Evolutionary conservation across 2,113 vertebrate species (phyloP).

Genomic region (Clarias magur): DNA sequence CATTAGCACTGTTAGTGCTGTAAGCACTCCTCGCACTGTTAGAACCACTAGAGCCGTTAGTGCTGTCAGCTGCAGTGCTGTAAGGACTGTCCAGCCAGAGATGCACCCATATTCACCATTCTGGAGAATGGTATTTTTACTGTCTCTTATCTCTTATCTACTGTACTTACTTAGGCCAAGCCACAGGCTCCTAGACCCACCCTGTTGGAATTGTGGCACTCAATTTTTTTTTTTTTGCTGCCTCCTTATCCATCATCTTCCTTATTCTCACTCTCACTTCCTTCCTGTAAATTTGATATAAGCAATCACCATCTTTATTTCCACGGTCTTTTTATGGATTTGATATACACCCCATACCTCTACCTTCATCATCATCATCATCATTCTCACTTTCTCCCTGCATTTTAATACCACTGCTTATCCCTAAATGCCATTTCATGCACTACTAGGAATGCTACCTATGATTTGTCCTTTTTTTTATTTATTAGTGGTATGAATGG

Average conservation of each 20-base stretch:
- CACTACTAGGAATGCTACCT: background rate
- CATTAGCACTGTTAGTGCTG: too few species aligned
- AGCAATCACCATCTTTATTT: too few species aligned
- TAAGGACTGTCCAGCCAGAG: background rate
- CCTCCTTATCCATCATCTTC: background rate
- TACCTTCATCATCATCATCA: background rate
- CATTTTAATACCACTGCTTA: background rate
- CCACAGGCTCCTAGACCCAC: background rate
- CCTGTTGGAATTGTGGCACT: background rate
- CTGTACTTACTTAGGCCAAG: too few species aligned
- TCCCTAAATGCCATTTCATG: background rate
- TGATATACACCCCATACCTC: background rate
- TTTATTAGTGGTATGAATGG: background rate
- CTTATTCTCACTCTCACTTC: background rate
- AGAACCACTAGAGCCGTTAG: too few species aligned
- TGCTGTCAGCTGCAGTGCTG: too few species aligned
- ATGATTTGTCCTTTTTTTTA: background rate
- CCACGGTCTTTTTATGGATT: too few species aligned
- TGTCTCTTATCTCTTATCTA: background rate
- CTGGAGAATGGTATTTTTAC: background rate
- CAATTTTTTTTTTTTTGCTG: background rate
- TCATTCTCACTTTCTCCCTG: background rate
- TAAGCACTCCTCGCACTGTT: too few species aligned
- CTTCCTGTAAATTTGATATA: background rate
- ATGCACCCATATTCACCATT: background rate